Evolutionary conservation across 2,888 invertebrate genomes (phyloP).

Genomic region (Synanthedon andrenaeformis): DNA sequence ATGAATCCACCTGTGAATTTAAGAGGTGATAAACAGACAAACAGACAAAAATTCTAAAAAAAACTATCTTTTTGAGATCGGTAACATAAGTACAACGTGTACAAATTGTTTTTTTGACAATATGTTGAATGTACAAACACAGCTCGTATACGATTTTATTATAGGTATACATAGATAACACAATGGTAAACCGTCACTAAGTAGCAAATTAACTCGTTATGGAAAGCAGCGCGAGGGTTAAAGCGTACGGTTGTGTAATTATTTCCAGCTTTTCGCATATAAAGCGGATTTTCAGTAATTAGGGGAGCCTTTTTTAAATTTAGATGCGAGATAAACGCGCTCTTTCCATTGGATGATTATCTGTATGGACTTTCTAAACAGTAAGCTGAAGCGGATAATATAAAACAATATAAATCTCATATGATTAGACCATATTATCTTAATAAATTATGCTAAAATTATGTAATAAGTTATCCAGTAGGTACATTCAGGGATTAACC

Average conservation of each 20-base stretch:
- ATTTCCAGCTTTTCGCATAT: slow-evolving; percentile 16
- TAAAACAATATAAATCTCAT: too few species aligned
- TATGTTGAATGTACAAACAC: too few species aligned
- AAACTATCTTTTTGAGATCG: too few species aligned
- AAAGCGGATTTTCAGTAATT: slow-evolving; percentile 17
- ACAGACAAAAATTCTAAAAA: too few species aligned
- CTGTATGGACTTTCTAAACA: slow-evolving; percentile 1
- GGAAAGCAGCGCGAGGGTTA: background rate
- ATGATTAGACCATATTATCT: too few species aligned
- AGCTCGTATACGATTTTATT: background rate
- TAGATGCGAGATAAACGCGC: slow-evolving; percentile 21
- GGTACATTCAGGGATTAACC: too few species aligned
- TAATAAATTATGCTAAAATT: too few species aligned
- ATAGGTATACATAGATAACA: background rate
- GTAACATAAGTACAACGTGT: too few species aligned
- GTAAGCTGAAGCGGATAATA: background rate
- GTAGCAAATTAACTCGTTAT: background rate
- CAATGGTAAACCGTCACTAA: background rate
- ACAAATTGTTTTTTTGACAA: too few species aligned
- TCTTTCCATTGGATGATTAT: slow-evolving; percentile 25
- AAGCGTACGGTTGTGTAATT: slow-evolving; percentile 11
- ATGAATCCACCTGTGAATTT: too few species aligned
- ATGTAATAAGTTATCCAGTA: too few species aligned
- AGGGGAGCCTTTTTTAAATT: slow-evolving; percentile 20
- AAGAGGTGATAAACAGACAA: too few species aligned